phyloP scores from a whole-genome alignment of 2,113 vertebrate genomes.

The Mesitornis unicolor region DNA sequence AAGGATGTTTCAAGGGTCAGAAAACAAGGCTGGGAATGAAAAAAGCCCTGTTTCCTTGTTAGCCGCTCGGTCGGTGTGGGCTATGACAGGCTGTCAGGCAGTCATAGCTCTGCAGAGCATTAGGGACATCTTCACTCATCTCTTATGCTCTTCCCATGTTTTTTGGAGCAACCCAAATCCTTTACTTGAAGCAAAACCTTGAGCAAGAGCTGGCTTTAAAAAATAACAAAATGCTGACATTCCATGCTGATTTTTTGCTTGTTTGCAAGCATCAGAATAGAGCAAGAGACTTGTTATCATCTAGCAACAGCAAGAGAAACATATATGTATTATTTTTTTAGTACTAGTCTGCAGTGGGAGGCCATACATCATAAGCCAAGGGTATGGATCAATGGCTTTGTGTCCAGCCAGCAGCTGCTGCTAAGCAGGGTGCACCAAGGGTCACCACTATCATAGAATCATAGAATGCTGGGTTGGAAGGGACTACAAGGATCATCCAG shows the following conservation, averaged over 20 bases:
- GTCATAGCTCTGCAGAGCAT: neutral
- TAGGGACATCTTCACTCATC: neutral
- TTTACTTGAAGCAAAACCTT: neutral
- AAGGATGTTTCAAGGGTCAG: neutral
- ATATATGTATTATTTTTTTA: accelerated
- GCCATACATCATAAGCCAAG: neutral
- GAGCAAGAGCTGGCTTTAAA: neutral
- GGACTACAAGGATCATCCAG: too few relatives aligned
- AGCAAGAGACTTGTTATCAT: neutral
- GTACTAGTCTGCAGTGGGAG: neutral
- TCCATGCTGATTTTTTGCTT: neutral
- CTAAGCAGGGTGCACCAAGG: neutral
- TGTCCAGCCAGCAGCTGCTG: neutral
- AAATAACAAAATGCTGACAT: neutral
- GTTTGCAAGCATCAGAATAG: neutral
- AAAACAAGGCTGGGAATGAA: neutral
- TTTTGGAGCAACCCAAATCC: neutral
- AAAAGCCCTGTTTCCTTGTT: neutral
- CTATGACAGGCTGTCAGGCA: neutral
- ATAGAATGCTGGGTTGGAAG: too few relatives aligned
- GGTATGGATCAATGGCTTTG: neutral
- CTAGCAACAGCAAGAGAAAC: neutral
- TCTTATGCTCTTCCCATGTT: neutral
- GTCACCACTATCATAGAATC: too few relatives aligned
- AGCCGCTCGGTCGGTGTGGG: neutral